Base-by-base conservation (phyloP, 2,797 vertebrate species). In the Danio albolineatus region DNA sequence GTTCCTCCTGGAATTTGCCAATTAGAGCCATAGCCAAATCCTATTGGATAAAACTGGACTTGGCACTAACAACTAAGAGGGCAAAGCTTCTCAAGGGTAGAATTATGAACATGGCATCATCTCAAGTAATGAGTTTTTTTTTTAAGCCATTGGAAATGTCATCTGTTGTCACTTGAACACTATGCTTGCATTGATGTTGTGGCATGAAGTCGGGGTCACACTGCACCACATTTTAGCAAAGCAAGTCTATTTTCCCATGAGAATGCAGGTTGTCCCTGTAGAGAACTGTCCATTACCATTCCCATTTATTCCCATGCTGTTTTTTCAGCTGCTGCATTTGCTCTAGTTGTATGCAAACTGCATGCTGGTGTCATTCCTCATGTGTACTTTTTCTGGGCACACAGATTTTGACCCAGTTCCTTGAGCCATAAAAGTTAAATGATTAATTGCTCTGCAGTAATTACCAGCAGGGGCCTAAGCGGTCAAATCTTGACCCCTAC, bases 1-100 rank as follows among this genome's bases (percentile, higher is more conserved):
- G 2, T 56, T 39, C 62, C 56, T 56, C 44, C 41, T 17, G 3
- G 49, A 59, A 44, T 70, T 75, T 17, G 62, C 46, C 76, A 76
- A 72, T 82, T 73, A 79, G 44, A 72, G 16, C 60, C 12, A 67
- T 7, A 51, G 71, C 46, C 53, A 82, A 64, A 70, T 66, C 16
- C n/a, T 65, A 13, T 61, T 62, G 72, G 38, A 73, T 28, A 44
- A 41, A 1, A n/a, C 4, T 46, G 12, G 39, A 48, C n/a, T 6
- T 65, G 76, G 7, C 2, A 0, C 7, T 44, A 65, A 77, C 21
- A 70, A 65, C 69, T 46, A 61, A 21, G 21, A 28, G 14, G 10
- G 19, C 21, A 71, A 41, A 66, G 9, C 28, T 62, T 13, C 28
- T 67, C 12, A 67, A 44, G 51, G 16, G 14, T 28, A 54, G 4